Conservation (phyloP, 2,888 invertebrate genomes). For the Azorinus chamasolen region DNA sequence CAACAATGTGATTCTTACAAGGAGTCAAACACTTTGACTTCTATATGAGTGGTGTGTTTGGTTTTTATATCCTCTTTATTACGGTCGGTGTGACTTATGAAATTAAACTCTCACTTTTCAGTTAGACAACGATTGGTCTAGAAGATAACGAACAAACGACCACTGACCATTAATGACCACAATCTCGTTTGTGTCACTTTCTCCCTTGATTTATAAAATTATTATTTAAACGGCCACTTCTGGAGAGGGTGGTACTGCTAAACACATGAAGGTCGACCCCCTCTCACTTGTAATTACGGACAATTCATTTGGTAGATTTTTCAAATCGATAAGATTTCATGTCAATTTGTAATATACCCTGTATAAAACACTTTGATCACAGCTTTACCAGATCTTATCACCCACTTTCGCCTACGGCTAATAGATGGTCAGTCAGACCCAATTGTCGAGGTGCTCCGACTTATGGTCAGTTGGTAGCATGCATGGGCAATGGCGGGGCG, state of each 20-base stretch:
- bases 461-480: background rate
- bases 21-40: too few relatives aligned
- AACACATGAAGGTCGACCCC: conserved; percentile 61
- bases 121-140: conserved; percentile 17
- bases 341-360: conserved; percentile 66
- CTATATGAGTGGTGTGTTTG: too few relatives aligned
- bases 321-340: conserved; percentile 63
- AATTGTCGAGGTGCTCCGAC: conserved; percentile 13
- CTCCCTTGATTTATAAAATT: conserved; percentile 56
- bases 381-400: conserved; percentile 52
- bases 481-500: too few relatives aligned
- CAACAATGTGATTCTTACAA: too few relatives aligned
- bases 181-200: conserved; percentile 60
- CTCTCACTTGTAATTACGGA: conserved; percentile 58
- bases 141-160: conserved; percentile 42
- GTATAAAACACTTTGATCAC: conserved; percentile 62
- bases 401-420: conserved; percentile 38
- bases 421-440: conserved; percentile 26
- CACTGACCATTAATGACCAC: conserved; percentile 52
- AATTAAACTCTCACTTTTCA: conserved; percentile 66
- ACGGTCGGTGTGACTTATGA: conserved; percentile 68
- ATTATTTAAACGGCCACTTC: conserved; percentile 60
- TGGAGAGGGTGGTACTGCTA: conserved; percentile 57
- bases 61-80: too few relatives aligned
- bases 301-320: conserved; percentile 62